These are phyloP conservation scores for Regulus satrapa DNA, from an alignment of 2,113 vertebrate species.

Conservation along the genomic window DNA sequence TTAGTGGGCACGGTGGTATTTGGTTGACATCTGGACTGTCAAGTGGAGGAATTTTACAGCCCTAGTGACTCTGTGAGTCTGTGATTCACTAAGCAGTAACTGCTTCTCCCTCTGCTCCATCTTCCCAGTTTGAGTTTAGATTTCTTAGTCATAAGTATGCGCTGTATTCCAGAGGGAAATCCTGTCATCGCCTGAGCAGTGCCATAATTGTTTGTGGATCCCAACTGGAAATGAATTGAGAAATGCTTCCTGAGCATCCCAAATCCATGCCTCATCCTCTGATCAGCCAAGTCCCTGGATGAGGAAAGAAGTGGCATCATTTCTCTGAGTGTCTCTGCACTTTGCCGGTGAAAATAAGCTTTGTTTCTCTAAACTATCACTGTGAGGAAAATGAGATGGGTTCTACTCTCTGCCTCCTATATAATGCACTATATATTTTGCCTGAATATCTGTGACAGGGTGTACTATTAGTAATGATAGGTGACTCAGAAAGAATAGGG, in stretches of 20 bases:
- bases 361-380: not conserved
- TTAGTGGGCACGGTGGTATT: not conserved
- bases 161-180: not conserved
- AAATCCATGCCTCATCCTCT: not conserved
- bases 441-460: constrained; percentile 1
- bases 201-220: not conserved
- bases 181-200: accelerated
- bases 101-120: not conserved
- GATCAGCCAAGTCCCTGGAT: accelerated
- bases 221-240: not conserved
- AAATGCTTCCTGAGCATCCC: not conserved
- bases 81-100: not conserved
- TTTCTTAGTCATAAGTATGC: not conserved
- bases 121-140: not conserved
- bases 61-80: not conserved
- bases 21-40: no score
- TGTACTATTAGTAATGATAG: constrained; percentile 10
- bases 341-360: not conserved
- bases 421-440: constrained; percentile 14
- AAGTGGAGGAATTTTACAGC: not conserved
- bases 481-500: constrained; percentile 15
- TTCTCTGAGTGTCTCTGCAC: not conserved
- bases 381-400: not conserved
- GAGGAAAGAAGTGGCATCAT: not conserved
- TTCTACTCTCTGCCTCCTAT: not conserved